phyloP scores from a whole-genome alignment of 2,888 invertebrate species.

The Tortrix viridana region DNA sequence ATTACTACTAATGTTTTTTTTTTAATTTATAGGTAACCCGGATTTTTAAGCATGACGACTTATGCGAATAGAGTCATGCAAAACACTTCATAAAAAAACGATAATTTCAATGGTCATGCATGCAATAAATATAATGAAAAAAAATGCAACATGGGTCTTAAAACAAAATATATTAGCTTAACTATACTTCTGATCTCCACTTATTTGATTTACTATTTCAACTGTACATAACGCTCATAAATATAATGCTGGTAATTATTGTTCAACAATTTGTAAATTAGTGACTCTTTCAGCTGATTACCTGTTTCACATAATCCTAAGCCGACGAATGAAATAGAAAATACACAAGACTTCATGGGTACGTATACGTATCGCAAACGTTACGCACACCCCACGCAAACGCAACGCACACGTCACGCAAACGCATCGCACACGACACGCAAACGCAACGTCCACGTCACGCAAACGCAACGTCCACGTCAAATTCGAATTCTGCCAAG shows the following conservation, averaged over 20 bases:
- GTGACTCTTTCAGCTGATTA: constrained; percentile 18
- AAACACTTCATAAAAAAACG: not conserved
- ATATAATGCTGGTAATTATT: constrained; percentile 29
- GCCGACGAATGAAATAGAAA: constrained; percentile 17
- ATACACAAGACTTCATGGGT: not conserved
- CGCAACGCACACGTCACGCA: not conserved
- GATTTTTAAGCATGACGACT: too few species aligned
- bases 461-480: too few species aligned
- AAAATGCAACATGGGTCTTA: constrained; percentile 24
- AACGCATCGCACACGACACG: too few species aligned
- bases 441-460: too few species aligned
- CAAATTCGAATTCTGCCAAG: too few species aligned
- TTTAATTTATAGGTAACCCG: too few species aligned
- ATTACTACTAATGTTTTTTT: too few species aligned
- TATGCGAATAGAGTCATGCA: too few species aligned
- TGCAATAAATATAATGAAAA: not conserved
- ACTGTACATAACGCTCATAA: constrained; percentile 36
- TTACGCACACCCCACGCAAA: not conserved
- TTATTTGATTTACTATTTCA: constrained; percentile 23
- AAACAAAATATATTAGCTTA: constrained; percentile 32
- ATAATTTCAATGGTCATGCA: too few species aligned
- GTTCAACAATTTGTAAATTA: constrained; percentile 30
- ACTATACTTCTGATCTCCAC: constrained; percentile 13
- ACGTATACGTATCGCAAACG: too few species aligned
- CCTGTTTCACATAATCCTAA: constrained; percentile 9